Percentiles rank a stretch among this genome's conserved stretches.
phyloP scores from a whole-genome alignment of 2,797 vertebrate genomes.

The Melanotaenia trifasciata region DNA sequence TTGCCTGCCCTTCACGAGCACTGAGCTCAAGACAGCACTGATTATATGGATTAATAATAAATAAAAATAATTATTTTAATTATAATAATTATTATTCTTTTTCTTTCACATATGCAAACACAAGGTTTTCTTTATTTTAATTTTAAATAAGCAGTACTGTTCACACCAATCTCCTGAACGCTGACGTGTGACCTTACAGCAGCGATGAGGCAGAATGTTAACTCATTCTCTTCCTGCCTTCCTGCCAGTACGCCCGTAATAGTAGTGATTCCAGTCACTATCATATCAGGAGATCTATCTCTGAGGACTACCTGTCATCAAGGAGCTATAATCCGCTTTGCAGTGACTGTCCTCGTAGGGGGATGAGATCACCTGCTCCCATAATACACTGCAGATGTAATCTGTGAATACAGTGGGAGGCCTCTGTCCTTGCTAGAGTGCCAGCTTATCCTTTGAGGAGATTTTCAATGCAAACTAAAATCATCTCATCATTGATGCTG shows the following conservation, averaged over 20 bases:
- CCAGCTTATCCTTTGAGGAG: constrained; percentile 21
- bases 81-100: constrained; percentile 8
- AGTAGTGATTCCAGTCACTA: constrained; percentile 23
- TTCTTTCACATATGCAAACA: constrained; percentile 6
- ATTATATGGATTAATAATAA: constrained; percentile 49
- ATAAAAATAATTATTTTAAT: constrained; percentile 1
- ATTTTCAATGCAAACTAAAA: constrained; percentile 26
- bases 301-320: constrained; percentile 55
- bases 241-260: constrained; percentile 15
- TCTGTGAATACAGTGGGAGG: constrained; percentile 46
- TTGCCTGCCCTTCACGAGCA: constrained; percentile 41
- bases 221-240: constrained; percentile 12
- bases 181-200: constrained; percentile 20
- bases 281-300: constrained; percentile 46
- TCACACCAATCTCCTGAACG: constrained; percentile 40
- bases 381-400: constrained; percentile 59
- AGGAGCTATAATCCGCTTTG: constrained; percentile 71
- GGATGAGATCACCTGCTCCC: constrained; percentile 68
- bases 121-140: neutral
- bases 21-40: constrained; percentile 5
- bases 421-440: constrained; percentile 24
- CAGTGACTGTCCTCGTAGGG: constrained; percentile 45
- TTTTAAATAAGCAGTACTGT: neutral
- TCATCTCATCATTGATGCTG: constrained; percentile 27
- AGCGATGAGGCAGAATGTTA: constrained; percentile 20